phyloP scores from a whole-genome alignment of 2,888 invertebrate genomes.

The Steromphala cineraria region DNA sequence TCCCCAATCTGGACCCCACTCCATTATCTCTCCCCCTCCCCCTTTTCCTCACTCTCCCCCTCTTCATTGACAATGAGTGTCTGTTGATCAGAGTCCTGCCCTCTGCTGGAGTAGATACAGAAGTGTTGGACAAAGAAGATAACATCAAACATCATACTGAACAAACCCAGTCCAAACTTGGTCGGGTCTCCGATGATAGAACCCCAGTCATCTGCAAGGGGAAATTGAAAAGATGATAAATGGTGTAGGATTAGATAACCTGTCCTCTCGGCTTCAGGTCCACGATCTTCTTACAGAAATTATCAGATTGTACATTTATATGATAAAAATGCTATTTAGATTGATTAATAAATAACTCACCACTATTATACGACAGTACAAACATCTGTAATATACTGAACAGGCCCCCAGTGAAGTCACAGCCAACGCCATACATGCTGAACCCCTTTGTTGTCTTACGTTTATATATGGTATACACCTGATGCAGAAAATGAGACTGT shows the following conservation, averaged over 20 bases:
- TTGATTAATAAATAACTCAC: slow-evolving; percentile 51
- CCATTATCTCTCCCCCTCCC: slow-evolving; percentile 13
- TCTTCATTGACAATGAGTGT: neutral
- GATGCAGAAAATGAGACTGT: no score
- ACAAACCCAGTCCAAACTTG: slow-evolving; percentile 97
- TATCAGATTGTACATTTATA: no score
- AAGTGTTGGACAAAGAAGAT: slow-evolving; percentile 98
- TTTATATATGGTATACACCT: slow-evolving; percentile 96
- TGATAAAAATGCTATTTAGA: no score
- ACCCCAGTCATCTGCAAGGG: slow-evolving; percentile 92
- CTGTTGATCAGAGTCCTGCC: neutral
- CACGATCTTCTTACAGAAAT: no score
- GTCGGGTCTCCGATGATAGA: slow-evolving; percentile 98
- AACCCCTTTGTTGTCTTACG: slow-evolving; percentile 97
- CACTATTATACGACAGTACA: slow-evolving; percentile 88
- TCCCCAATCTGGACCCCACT: no score
- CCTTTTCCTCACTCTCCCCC: neutral
- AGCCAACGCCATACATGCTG: slow-evolving; percentile 98
- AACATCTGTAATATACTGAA: slow-evolving; percentile 98
- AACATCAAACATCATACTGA: slow-evolving; percentile 95
- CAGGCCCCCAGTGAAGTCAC: slow-evolving; percentile 96
- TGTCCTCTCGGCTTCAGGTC: no score
- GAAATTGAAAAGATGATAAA: no score
- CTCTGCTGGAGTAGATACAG: slow-evolving; percentile 28
- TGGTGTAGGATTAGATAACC: no score